phyloP scores from a whole-genome alignment of 2,888 invertebrate species.

The Schizaphis graminum region DNA sequence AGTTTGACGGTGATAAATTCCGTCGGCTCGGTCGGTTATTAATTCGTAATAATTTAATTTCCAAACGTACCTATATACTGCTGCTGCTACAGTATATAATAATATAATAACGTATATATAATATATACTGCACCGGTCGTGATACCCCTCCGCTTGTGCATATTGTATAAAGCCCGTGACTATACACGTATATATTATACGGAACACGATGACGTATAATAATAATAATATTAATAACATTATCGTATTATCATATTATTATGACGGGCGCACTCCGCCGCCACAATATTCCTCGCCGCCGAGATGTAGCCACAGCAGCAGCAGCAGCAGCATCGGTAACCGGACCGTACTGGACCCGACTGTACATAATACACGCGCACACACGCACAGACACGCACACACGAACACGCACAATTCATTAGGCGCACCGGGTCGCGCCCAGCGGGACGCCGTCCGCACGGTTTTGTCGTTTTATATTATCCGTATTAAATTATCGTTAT shows the following conservation, averaged over 20 bases:
- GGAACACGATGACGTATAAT: background rate
- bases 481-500: slow-evolving; percentile 49
- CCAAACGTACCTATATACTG: background rate
- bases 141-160: background rate
- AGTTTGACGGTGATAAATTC: slow-evolving; percentile 45
- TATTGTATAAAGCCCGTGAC: background rate
- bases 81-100: background rate
- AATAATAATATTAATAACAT: slow-evolving; percentile 35
- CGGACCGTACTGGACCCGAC: slow-evolving; percentile 27
- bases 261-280: slow-evolving; percentile 13
- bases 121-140: background rate
- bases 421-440: slow-evolving; percentile 41
- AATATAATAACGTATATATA: background rate
- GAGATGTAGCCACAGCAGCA: background rate
- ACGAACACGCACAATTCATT: slow-evolving; percentile 37
- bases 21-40: slow-evolving; percentile 34
- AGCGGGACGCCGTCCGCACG: slow-evolving; percentile 60
- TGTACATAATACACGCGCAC: background rate
- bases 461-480: slow-evolving; percentile 49
- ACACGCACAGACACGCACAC: background rate
- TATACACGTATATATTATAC: background rate
- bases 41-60: slow-evolving; percentile 48
- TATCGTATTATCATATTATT: slow-evolving; percentile 52
- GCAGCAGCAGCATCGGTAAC: background rate
- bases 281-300: background rate